Conservation (phyloP, 2,797 vertebrate genomes). For the Periophthalmus magnuspinnatus region DNA sequence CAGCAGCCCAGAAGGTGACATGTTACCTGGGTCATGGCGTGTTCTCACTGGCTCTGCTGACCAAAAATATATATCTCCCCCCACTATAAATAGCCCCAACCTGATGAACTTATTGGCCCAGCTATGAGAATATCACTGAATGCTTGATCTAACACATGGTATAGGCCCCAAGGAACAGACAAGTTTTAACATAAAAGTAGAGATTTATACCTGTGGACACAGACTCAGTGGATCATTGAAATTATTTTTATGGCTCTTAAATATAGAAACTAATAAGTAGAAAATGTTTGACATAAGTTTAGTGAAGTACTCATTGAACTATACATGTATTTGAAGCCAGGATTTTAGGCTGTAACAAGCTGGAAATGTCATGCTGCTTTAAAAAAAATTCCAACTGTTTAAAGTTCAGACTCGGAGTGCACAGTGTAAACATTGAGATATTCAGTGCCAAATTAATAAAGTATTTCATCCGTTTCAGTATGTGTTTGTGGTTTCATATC, state of each 20-base stretch:
- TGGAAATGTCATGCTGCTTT: no score
- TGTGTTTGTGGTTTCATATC: neutral
- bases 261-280: neutral
- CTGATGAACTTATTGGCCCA: neutral
- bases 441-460: neutral
- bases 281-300: neutral
- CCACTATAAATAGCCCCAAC: neutral
- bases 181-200: neutral
- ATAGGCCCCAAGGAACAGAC: neutral
- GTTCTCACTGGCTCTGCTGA: neutral
- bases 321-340: no score
- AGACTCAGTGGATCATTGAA: neutral
- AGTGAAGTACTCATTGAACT: neutral
- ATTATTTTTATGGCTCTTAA: neutral
- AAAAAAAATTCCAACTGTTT: no score
- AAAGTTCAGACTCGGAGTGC: neutral
- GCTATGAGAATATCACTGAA: neutral
- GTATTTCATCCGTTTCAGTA: neutral
- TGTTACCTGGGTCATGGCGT: conserved; percentile 35
- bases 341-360: no score
- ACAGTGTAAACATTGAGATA: neutral
- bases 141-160: neutral
- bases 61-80: conserved; percentile 1
- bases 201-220: neutral
- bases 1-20: conserved; percentile 33